Evolutionary conservation across 2,797 vertebrate species (phyloP).

Genomic region (Falco rusticolus): DNA sequence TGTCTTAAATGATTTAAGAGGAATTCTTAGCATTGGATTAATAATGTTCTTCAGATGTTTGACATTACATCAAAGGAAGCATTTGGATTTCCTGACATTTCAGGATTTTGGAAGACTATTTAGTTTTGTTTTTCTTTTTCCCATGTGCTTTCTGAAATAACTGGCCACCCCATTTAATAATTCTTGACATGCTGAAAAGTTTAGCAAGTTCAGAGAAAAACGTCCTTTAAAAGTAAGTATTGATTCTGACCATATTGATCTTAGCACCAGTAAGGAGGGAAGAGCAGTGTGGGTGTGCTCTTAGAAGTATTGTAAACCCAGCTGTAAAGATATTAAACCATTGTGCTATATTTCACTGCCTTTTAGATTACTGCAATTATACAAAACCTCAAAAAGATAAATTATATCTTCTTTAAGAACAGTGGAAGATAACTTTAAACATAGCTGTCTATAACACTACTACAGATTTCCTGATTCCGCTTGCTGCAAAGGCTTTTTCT

Average conservation of each 20-base stretch:
- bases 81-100: background rate
- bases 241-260: background rate
- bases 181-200: background rate
- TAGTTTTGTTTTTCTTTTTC: background rate
- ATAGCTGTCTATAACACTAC: background rate
- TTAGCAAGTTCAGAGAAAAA: background rate
- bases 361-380: background rate
- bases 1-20: background rate
- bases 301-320: background rate
- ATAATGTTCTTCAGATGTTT: conserved; percentile 18
- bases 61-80: background rate
- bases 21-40: background rate
- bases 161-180: background rate
- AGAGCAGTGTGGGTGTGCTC: background rate
- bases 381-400: background rate
- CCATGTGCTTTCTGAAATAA: conserved; percentile 6
- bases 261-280: background rate
- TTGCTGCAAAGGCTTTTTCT: background rate
- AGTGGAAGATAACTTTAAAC: background rate
- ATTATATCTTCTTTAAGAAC: background rate
- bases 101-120: background rate
- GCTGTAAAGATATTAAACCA: background rate
- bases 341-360: background rate
- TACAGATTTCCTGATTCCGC: background rate
- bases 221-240: background rate